A percentile compares a stretch with the other conserved stretches of the same genome.
Evolutionary conservation across 2,113 vertebrate species (phyloP).

Genomic region (Mustelus asterias): DNA sequence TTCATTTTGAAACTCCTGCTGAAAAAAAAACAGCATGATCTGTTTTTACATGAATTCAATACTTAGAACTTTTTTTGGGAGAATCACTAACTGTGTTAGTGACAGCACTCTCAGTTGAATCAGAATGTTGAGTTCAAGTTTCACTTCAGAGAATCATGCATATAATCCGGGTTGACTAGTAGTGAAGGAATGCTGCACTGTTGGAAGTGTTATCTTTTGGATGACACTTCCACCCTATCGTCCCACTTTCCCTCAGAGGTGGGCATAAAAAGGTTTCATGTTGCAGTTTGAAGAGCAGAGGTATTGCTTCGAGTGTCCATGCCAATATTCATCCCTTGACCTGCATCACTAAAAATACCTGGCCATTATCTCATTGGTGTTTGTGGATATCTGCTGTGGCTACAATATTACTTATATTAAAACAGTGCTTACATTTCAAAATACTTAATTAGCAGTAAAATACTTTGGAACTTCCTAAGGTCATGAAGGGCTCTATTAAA

Average conservation of each 20-base stretch:
- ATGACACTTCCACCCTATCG: background rate
- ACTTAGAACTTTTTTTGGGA: background rate
- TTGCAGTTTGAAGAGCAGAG: background rate
- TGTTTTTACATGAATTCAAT: too few species aligned
- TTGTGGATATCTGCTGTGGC: background rate
- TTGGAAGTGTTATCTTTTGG: background rate
- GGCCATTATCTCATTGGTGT: background rate
- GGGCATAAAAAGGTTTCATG: background rate
- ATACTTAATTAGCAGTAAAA: background rate
- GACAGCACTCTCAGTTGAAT: background rate
- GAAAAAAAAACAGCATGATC: too few species aligned
- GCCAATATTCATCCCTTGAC: background rate
- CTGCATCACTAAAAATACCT: background rate
- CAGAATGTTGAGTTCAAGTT: background rate
- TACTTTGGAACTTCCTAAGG: background rate
- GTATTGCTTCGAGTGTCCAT: background rate
- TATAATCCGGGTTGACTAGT: background rate
- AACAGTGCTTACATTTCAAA: background rate
- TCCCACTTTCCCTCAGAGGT: background rate
- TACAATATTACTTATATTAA: background rate
- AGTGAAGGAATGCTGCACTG: background rate
- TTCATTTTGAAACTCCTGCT: too few species aligned
- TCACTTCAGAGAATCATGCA: background rate
- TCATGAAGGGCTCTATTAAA: background rate
- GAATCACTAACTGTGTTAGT: background rate